phyloP scores from a whole-genome alignment of 2,113 vertebrate genomes.

The cattle (Bos taurus) region DNA sequence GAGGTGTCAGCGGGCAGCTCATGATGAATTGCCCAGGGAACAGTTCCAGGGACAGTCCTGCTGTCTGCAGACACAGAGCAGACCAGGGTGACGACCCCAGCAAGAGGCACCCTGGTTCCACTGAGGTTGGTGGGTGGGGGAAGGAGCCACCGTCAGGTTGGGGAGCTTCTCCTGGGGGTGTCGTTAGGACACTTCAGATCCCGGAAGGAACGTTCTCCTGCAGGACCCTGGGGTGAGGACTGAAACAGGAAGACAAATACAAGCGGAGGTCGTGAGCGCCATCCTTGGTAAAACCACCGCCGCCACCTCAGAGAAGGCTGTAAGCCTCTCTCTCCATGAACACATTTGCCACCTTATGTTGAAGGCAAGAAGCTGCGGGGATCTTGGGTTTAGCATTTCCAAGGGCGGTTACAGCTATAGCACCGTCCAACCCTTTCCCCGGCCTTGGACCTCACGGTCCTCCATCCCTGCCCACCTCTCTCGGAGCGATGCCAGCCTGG shows the following conservation, averaged over 20 bases:
- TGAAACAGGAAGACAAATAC: not conserved
- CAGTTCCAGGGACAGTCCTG: not conserved
- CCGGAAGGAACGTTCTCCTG: not conserved
- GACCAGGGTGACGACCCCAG: not conserved
- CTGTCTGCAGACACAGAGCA: not conserved
- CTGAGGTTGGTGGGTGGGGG: not conserved
- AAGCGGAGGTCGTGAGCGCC: accelerated
- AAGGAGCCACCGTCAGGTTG: not conserved
- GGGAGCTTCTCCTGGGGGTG: not conserved
- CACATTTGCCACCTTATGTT: not conserved
- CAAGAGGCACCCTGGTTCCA: not conserved
- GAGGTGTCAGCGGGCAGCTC: not conserved
- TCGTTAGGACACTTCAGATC: not conserved
- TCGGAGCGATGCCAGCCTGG: not conserved
- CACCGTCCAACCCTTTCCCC: accelerated
- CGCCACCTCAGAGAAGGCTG: accelerated
- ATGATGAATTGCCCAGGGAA: not conserved
- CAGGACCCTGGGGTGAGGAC: not conserved
- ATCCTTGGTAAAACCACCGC: not conserved
- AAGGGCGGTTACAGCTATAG: accelerated
- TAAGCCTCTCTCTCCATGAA: too few species aligned
- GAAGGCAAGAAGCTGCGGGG: not conserved
- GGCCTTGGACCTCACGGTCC: too few species aligned
- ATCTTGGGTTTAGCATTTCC: not conserved
- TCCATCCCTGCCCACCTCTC: not conserved